phyloP scores from a whole-genome alignment of 2,888 invertebrate genomes.

The Julus scanicus region DNA sequence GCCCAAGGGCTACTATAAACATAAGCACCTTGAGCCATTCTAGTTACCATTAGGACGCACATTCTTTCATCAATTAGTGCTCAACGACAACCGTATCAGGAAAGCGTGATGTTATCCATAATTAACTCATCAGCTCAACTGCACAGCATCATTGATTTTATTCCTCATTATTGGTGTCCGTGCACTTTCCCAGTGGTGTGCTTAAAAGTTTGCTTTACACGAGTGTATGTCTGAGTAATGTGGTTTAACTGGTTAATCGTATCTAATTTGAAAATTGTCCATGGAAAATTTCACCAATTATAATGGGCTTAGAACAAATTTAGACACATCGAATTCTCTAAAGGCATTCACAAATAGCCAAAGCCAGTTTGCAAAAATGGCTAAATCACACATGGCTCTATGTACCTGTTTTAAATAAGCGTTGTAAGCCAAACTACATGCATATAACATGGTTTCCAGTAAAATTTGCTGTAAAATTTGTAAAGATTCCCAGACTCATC shows the following conservation, averaged over 20 bases:
- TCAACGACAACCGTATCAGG: background rate
- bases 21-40: background rate
- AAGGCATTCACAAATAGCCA: too few species aligned
- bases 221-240: background rate
- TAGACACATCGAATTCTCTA: too few species aligned
- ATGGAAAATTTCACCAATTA: too few species aligned
- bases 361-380: too few species aligned
- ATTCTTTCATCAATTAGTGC: constrained; percentile 17
- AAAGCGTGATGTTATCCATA: constrained; percentile 29
- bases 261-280: too few species aligned
- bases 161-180: background rate
- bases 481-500: too few species aligned
- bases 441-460: too few species aligned
- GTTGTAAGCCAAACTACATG: too few species aligned
- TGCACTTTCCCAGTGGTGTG: background rate
- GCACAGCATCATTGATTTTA: constrained; percentile 16
- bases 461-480: too few species aligned
- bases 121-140: constrained; percentile 24
- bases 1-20: background rate
- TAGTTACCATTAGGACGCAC: background rate
- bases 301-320: too few species aligned
- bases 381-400: too few species aligned
- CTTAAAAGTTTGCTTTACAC: background rate
- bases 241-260: background rate
- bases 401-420: too few species aligned